phyloP scores from a whole-genome alignment of 2,113 vertebrate species.

The Chunga burmeisteri region DNA sequence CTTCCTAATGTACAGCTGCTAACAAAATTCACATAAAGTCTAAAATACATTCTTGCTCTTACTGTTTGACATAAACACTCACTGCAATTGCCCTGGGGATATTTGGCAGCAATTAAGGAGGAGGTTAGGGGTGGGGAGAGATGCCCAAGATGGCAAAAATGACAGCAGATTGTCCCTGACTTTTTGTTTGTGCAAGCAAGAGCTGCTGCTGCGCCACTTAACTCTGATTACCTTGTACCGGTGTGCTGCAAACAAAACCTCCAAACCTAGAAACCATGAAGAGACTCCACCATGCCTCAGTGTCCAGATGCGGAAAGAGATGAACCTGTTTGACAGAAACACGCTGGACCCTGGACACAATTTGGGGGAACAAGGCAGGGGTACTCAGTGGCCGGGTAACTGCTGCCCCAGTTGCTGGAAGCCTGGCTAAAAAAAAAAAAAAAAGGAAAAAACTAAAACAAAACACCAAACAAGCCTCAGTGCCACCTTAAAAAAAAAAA shows the following conservation, averaged over 20 bases:
- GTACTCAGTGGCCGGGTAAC: rapidly evolving
- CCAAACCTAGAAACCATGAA: neutral
- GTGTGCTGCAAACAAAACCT: neutral
- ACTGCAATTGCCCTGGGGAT: neutral
- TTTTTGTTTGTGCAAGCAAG: neutral
- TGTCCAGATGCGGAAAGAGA: rapidly evolving
- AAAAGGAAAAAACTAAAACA: neutral
- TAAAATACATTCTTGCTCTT: neutral
- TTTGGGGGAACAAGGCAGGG: too few species aligned
- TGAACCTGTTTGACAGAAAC: rapidly evolving
- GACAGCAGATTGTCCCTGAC: neutral
- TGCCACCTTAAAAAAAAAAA: neutral
- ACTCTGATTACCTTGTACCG: neutral
- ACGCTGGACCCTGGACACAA: rapidly evolving
- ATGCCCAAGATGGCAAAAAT: neutral
- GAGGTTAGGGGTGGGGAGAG: neutral
- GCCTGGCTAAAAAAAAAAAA: neutral
- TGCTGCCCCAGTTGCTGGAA: neutral
- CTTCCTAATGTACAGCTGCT: neutral
- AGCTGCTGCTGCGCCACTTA: rapidly evolving
- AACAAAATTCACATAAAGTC: neutral
- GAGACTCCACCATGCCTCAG: neutral
- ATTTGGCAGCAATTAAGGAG: neutral
- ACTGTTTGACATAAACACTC: neutral
- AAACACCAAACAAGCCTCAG: neutral